Conservation (phyloP, 2,797 vertebrate genomes). For the Rachycentron canadum region DNA sequence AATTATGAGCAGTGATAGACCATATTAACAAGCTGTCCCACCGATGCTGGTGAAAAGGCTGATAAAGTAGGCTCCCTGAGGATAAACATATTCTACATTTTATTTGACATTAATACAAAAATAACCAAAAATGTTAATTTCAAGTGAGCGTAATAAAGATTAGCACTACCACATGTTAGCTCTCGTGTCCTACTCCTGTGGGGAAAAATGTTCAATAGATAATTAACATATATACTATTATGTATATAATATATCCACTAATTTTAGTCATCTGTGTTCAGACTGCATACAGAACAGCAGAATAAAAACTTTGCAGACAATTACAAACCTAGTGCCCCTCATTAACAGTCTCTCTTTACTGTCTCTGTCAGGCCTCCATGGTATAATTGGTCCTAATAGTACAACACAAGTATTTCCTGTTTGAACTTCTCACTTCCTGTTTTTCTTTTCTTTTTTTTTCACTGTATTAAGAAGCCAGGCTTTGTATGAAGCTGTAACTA, state of each 20-base stretch:
- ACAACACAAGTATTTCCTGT: slow-evolving; percentile 89
- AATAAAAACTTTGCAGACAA: slow-evolving; percentile 30
- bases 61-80: background rate
- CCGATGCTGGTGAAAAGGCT: background rate
- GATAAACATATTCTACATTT: background rate
- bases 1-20: no score
- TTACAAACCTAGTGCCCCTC: slow-evolving; percentile 3
- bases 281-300: slow-evolving; percentile 1
- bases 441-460: slow-evolving; percentile 71
- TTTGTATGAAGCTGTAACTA: slow-evolving; percentile 72
- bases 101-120: background rate
- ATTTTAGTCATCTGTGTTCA: background rate
- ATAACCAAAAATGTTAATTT: background rate
- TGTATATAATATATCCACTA: no score
- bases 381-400: slow-evolving; percentile 80
- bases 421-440: slow-evolving; percentile 90
- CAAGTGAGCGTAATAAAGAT: background rate
- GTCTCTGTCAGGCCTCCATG: slow-evolving; percentile 63
- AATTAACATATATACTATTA: background rate
- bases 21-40: background rate
- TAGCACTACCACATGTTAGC: background rate
- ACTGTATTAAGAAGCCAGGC: slow-evolving; percentile 79
- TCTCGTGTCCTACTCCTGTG: background rate
- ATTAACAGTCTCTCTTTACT: slow-evolving; percentile 60
- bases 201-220: background rate